These are phyloP conservation scores for Enteromius mattozi DNA, from an alignment of 2,797 vertebrate species.

Conservation along the genomic window DNA sequence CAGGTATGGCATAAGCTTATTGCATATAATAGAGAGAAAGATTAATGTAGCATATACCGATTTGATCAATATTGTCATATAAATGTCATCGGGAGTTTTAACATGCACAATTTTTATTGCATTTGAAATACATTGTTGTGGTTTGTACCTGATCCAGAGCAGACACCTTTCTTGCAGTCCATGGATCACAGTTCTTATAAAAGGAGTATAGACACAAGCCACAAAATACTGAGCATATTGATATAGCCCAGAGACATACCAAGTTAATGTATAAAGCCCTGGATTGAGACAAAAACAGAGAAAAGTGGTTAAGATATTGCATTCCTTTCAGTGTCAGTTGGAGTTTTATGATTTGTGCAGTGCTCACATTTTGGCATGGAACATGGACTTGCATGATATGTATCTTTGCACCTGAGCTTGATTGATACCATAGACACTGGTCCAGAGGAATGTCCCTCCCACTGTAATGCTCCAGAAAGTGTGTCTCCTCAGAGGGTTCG, in stretches of 20 bases:
- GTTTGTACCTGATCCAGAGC: conserved; percentile 88
- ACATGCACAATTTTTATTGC: not conserved
- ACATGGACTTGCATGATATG: conserved; percentile 89
- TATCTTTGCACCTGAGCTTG: conserved; percentile 97
- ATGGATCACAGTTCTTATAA: conserved; percentile 91
- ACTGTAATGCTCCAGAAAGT: conserved; percentile 93
- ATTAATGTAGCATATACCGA: conserved; percentile 4
- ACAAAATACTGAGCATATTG: conserved; percentile 81
- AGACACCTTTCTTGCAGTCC: conserved; percentile 81
- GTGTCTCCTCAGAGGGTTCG: conserved; percentile 88
- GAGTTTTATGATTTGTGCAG: not conserved
- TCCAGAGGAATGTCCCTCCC: conserved; percentile 90
- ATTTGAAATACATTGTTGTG: not conserved
- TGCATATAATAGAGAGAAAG: conserved; percentile 6
- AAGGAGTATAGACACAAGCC: conserved; percentile 90
- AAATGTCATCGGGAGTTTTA: not conserved
- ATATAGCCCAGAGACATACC: conserved; percentile 86
- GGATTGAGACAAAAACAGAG: conserved; percentile 34
- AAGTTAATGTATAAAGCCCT: conserved; percentile 93
- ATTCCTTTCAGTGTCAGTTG: not conserved
- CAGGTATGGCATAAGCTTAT: conserved; percentile 90
- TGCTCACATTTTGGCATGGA: conserved; percentile 91
- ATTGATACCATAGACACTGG: conserved; percentile 88
- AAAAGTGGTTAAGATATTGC: not conserved
- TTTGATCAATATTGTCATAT: not conserved